Base-by-base conservation (phyloP, 1,140 invertebrate species). In the Tachypleus tridentatus region DNA sequence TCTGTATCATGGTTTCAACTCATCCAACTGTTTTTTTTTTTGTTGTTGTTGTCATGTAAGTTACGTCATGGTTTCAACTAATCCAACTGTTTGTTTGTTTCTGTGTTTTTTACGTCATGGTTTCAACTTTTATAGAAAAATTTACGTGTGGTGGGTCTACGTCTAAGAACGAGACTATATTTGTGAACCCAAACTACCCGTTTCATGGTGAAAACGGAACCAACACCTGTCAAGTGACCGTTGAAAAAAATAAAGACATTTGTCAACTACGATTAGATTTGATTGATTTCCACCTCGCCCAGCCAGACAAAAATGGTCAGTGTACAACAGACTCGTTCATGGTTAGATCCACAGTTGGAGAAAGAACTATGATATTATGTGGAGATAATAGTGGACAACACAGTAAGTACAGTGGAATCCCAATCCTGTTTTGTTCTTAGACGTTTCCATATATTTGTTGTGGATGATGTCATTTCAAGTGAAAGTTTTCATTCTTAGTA, bases 341-440 rank as follows among this genome's bases (percentile, higher is more conserved):
- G 51, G 83, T 84, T 0, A 86, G 87, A 5, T 85, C 84, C 3
- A 73, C 70, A 52, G 77, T 80, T 11, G 72, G 72, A 47, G 88
- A 83, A 74, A 82, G 82, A 0, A 83, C 87, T 3, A 80, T 89
- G 51, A 82, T 79, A 47, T 64, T 92, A 3, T 91, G 89, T 72
- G 88, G 89, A 3, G 83, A 87, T 73, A 92, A 92, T 72, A 87
- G 85, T 72, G 88, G 86, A 49, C 88, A 92, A 72, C 88, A 92
- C 70, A 79, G 88, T 90, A 74, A 82, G 83, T 80, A 53, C 0
- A 9, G n/a, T 29, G 29, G 29, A 29, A 29, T 29, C 2, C 29
- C 29, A 29, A 29, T 29, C 29, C 29, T 29, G 29, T 29, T 29
- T 29, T 29, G 29, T 29, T 29, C 2, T 29, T 29, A 29, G 29